Evolutionary conservation across 2,888 invertebrate genomes (phyloP).

Genomic region (Tyria jacobaeae): DNA sequence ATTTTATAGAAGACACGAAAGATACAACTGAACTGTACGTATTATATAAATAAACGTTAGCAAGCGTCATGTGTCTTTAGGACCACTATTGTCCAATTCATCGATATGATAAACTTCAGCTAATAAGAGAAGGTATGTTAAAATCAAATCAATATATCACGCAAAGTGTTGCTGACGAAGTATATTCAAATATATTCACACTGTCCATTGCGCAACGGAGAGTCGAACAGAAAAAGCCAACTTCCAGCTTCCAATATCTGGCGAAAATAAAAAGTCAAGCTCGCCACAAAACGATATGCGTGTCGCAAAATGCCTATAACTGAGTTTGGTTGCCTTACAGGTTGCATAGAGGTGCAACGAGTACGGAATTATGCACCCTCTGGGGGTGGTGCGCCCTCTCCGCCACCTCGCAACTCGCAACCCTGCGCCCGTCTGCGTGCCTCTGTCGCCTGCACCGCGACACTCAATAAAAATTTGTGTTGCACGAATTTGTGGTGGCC

Average conservation of each 20-base stretch:
- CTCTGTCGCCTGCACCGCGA: constrained; percentile 44
- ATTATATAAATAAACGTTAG: too few relatives aligned
- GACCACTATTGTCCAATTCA: too few relatives aligned
- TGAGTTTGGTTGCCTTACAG: constrained; percentile 60
- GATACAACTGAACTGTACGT: too few relatives aligned
- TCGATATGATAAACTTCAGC: neutral
- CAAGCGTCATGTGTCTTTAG: too few relatives aligned
- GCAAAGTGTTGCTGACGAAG: neutral
- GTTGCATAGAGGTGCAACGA: constrained; percentile 62
- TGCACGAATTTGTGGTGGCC: constrained; percentile 64
- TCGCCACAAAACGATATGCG: constrained; percentile 50
- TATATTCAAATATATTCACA: constrained; percentile 8
- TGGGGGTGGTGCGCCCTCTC: constrained; percentile 35
- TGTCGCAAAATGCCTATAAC: constrained; percentile 67
- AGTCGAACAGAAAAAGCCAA: constrained; percentile 28
- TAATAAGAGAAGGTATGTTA: neutral
- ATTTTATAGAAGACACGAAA: too few relatives aligned
- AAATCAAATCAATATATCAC: neutral
- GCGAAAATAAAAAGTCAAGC: constrained; percentile 38
- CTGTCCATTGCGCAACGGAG: constrained; percentile 16
- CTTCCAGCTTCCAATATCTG: constrained; percentile 34
- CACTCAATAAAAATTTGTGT: constrained; percentile 71
- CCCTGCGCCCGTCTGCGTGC: constrained; percentile 31
- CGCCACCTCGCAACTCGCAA: constrained; percentile 5
- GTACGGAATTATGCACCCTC: constrained; percentile 71